Conservation (phyloP, 2,888 invertebrate genomes). For the Entomobrya multifasciata region DNA sequence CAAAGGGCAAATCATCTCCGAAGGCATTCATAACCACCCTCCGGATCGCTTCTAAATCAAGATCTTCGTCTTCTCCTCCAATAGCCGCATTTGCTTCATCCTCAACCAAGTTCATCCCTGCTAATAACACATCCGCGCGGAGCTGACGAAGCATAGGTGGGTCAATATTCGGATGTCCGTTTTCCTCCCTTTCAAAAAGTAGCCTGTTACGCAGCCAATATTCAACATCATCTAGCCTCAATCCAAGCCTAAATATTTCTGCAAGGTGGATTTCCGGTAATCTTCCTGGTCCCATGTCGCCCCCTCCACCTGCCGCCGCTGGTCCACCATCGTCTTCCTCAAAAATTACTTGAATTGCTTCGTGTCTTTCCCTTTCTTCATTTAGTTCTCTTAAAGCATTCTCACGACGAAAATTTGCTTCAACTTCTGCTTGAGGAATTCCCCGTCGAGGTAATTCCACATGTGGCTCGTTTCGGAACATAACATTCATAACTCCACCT, state of each 20-base stretch:
- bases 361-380: not conserved
- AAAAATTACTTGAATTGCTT: not conserved
- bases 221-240: conserved; percentile 61
- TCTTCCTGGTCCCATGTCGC: conserved; percentile 18
- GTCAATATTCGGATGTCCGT: not conserved
- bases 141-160: conserved; percentile 24
- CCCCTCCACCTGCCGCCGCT: not conserved
- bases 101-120: conserved; percentile 22
- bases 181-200: conserved; percentile 54
- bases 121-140: not conserved
- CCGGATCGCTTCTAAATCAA: conserved; percentile 54
- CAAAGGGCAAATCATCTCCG: conserved; percentile 39
- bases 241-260: conserved; percentile 60
- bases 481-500: not conserved
- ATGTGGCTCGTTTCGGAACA: not conserved
- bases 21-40: conserved; percentile 59
- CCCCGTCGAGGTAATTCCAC: not conserved
- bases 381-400: not conserved
- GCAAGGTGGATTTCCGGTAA: conserved; percentile 59
- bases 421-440: not conserved
- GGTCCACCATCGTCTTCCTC: conserved; percentile 56
- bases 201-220: conserved; percentile 48
- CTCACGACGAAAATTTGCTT: not conserved
- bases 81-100: not conserved
- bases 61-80: conserved; percentile 42